Evolutionary conservation across 1,140 invertebrate species (phyloP).

Genomic region (Thalassaphorura encarpata): DNA sequence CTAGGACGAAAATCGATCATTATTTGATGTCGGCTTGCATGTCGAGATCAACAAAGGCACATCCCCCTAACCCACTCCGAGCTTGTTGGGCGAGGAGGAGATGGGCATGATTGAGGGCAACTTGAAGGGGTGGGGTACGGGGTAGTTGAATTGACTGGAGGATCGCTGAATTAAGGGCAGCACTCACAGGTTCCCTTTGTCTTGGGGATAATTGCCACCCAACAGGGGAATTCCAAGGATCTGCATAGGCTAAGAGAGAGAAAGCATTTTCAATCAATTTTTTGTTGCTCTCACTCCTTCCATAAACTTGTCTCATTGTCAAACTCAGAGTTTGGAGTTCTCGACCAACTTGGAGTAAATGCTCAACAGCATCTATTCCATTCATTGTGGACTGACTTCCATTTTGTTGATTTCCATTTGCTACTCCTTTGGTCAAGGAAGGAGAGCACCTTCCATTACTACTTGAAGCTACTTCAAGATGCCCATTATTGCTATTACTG

Average conservation of each 20-base stretch:
- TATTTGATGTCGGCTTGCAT: conserved; percentile 39
- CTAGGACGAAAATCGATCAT: no score
- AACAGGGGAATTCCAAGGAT: conserved; percentile 92
- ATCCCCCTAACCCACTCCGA: conserved; percentile 72
- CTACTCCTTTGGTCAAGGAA: neutral
- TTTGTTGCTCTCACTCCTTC: conserved; percentile 75
- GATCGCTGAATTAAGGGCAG: conserved; percentile 92
- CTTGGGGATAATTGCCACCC: conserved; percentile 88
- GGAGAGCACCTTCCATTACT: no score
- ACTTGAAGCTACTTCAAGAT: neutral
- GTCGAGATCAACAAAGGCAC: conserved; percentile 79
- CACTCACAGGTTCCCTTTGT: conserved; percentile 86
- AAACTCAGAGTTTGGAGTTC: conserved; percentile 86
- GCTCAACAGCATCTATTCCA: conserved; percentile 54
- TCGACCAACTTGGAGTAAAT: conserved; percentile 86
- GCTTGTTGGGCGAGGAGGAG: conserved; percentile 65
- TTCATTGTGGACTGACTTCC: neutral
- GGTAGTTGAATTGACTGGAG: conserved; percentile 76
- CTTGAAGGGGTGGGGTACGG: conserved; percentile 79
- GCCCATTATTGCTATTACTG: neutral
- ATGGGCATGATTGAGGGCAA: conserved; percentile 76
- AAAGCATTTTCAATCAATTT: conserved; percentile 95
- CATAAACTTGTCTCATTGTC: conserved; percentile 67
- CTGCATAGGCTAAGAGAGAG: conserved; percentile 92
- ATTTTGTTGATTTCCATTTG: neutral